Percentiles rank a stretch among this genome's conserved stretches.
phyloP scores from a whole-genome alignment of 2,797 vertebrate genomes.

The Premnoplex brunnescens region DNA sequence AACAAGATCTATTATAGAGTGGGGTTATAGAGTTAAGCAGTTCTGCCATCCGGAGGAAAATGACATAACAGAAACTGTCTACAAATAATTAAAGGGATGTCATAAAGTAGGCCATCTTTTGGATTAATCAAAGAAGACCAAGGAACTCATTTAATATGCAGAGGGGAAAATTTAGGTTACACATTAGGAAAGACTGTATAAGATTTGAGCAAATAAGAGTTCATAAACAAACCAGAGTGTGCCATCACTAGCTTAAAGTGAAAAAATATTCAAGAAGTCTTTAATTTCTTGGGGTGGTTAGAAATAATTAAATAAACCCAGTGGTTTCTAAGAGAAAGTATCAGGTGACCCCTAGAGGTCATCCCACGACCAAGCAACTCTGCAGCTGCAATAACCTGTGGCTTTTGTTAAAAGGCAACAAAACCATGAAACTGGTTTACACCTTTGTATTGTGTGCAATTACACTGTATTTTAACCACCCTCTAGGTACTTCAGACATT shows the following conservation, averaged over 20 bases:
- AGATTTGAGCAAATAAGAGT: neutral
- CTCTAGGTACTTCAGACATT: neutral
- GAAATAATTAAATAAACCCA: constrained; percentile 7
- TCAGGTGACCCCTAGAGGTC: constrained; percentile 44
- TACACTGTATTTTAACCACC: neutral
- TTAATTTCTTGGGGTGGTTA: neutral
- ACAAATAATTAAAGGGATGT: constrained; percentile 56
- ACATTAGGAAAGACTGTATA: neutral
- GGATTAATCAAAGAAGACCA: constrained; percentile 39
- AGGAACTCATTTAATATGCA: constrained; percentile 9
- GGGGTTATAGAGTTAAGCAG: neutral
- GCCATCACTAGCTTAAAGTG: neutral
- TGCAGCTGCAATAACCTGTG: neutral
- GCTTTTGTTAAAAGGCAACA: constrained; percentile 1
- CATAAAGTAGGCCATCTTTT: constrained; percentile 44
- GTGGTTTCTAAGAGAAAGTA: neutral
- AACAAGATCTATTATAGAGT: neutral
- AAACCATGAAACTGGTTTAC: neutral
- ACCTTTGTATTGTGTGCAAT: neutral
- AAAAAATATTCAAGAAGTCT: neutral
- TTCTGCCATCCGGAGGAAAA: neutral
- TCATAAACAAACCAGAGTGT: neutral
- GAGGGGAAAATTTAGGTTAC: constrained; percentile 31
- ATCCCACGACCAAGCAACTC: neutral
- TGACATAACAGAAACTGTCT: constrained; percentile 26